Conservation (phyloP, 2,888 invertebrate species). For the Hemicrepidius hirtus region DNA sequence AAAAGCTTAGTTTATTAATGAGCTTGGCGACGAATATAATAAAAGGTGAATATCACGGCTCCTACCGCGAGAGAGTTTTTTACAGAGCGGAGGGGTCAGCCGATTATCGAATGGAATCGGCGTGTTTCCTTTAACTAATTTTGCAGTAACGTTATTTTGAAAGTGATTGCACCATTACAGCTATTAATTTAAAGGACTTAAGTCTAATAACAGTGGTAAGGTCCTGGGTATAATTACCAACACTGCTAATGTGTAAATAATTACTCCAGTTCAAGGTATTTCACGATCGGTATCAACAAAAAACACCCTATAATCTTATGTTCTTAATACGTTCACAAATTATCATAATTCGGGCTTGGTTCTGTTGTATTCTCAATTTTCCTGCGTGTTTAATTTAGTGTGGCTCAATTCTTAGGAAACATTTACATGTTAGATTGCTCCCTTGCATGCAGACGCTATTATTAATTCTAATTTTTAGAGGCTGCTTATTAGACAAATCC, state of each 20-base stretch:
- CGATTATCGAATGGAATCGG: constrained; percentile 29
- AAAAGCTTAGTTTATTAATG: constrained; percentile 34
- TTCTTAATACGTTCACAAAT: constrained; percentile 65
- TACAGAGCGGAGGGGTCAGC: not conserved
- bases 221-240: constrained; percentile 69
- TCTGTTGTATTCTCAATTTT: constrained; percentile 55
- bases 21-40: constrained; percentile 23
- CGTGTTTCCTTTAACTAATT: constrained; percentile 9
- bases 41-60: constrained; percentile 21
- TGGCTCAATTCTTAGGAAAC: constrained; percentile 54
- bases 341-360: constrained; percentile 63
- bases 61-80: constrained; percentile 9
- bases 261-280: constrained; percentile 69
- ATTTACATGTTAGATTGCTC: constrained; percentile 65
- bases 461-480: constrained; percentile 53
- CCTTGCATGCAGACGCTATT: constrained; percentile 61
- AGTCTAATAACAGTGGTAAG: constrained; percentile 68
- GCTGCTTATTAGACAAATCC: constrained; percentile 47
- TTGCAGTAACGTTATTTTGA: constrained; percentile 38
- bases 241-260: constrained; percentile 72
- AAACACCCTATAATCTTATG: constrained; percentile 63
- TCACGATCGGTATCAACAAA: constrained; percentile 68
- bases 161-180: constrained; percentile 67
- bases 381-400: constrained; percentile 59
- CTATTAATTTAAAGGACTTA: constrained; percentile 71